phyloP scores from a whole-genome alignment of 2,113 vertebrate species.

The Scomber colias region DNA sequence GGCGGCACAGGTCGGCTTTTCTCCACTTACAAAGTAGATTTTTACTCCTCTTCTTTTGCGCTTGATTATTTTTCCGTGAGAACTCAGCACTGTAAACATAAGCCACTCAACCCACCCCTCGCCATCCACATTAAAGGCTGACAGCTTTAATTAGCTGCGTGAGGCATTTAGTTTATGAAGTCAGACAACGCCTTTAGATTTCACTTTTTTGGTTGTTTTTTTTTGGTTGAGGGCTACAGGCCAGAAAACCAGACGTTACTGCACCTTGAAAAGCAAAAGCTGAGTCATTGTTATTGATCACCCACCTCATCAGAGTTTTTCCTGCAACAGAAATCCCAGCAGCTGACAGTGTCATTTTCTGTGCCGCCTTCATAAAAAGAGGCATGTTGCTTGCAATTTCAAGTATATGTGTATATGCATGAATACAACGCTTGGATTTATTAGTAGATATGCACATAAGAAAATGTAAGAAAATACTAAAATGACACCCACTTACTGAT shows the following conservation, averaged over 20 bases:
- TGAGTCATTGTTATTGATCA: slow-evolving; percentile 50
- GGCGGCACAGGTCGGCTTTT: slow-evolving; percentile 13
- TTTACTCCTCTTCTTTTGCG: slow-evolving; percentile 9
- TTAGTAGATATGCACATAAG: neutral
- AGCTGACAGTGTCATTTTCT: slow-evolving; percentile 16
- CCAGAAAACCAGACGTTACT: slow-evolving; percentile 14
- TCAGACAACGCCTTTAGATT: neutral
- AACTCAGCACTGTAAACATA: neutral
- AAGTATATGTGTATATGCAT: neutral
- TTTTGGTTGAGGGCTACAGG: slow-evolving; percentile 11
- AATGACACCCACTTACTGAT: too few relatives aligned
- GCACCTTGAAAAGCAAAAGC: slow-evolving; percentile 28
- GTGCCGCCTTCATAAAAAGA: neutral
- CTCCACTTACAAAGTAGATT: slow-evolving; percentile 1
- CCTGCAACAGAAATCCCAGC: slow-evolving; percentile 17
- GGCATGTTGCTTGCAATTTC: neutral
- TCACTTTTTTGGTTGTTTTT: neutral
- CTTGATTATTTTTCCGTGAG: neutral
- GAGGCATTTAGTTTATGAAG: neutral
- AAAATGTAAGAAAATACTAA: too few relatives aligned
- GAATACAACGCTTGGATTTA: neutral
- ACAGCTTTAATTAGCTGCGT: slow-evolving; percentile 38
- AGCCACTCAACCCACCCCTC: neutral
- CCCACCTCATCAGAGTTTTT: slow-evolving; percentile 12
- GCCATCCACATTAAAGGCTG: neutral